Base-by-base conservation (phyloP, 2,113 vertebrate genomes). In the Macrotis lagotis region DNA sequence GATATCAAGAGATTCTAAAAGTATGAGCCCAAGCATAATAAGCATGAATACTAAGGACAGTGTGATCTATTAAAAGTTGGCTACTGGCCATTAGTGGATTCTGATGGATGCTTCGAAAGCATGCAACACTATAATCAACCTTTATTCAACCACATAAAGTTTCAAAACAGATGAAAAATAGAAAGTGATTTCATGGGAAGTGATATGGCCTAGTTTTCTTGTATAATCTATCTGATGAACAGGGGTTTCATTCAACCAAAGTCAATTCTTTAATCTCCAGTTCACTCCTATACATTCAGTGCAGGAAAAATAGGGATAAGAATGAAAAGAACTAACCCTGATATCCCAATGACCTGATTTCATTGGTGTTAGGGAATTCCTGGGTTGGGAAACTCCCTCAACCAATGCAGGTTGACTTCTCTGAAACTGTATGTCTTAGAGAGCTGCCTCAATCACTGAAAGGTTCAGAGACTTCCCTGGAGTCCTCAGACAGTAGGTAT, bases 71-170 rank as follows among this genome's bases (percentile, higher is more conserved):
- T 12, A 90, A 92, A 25, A 14, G 28, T 37, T 66, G 88, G 90
- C n/a, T 44, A 92, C 1, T 19, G 0, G 0, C 3, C 51, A 90
- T 59, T 93, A 88, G 88, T 50, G 49, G 94, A 51, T 94, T 93
- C 90, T 91, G 94, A 94, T 51, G 91, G 96, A 90, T 92, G 91
- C 93, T 95, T 96, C 89, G 83, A 92, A 95, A 97, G 51, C 91
- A 90, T 49, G 2, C 52, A 50, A 48, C 47, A 53, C 93, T 52
- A 19, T 48, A 74, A 93, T 55, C 47, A 90, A n/a, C 90, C 95
- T 88, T 48, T 48, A 50, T 28, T 51, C 66, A 48, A 53, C 24
- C 26, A 12, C 9, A 59, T 48, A 44, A 50, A 44, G 66, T 92
- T 91, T 94, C 90, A 66, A 48, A 94, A 92, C 88, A 8, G 12